A percentile compares a stretch with the other conserved stretches of the same genome.
phyloP scores from a whole-genome alignment of 2,113 vertebrate genomes.

The Gallinago undulata region DNA sequence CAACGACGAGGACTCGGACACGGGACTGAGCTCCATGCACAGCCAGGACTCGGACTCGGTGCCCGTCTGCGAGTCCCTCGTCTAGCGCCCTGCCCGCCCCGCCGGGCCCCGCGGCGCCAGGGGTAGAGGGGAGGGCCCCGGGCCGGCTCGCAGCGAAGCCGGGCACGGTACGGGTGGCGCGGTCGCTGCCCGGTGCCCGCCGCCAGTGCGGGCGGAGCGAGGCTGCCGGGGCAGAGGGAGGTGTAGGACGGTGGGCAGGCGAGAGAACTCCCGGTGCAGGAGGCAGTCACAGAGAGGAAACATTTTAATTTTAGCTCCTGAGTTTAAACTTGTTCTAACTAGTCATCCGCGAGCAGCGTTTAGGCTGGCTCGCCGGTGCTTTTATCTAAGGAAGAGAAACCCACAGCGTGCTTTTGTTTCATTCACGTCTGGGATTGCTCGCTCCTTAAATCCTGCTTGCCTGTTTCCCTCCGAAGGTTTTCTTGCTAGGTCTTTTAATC shows the following conservation, averaged over 20 bases:
- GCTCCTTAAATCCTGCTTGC: background rate
- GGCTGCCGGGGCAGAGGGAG: background rate
- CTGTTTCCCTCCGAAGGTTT: slow-evolving; percentile 8
- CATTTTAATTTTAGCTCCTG: slow-evolving; percentile 53
- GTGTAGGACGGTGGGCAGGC: background rate
- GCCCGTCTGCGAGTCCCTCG: slow-evolving; percentile 88
- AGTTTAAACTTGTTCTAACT: slow-evolving; percentile 61
- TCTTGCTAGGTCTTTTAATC: background rate
- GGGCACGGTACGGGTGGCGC: background rate
- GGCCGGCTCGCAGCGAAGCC: background rate
- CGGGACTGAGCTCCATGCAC: slow-evolving; percentile 94
- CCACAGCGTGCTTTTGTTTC: slow-evolving; percentile 35
- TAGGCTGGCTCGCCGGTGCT: slow-evolving; percentile 20
- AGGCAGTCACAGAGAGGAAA: slow-evolving; percentile 37
- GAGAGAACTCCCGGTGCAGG: background rate
- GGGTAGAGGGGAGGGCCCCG: background rate
- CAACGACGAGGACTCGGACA: slow-evolving; percentile 94
- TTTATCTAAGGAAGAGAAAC: slow-evolving; percentile 40
- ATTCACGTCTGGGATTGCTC: slow-evolving; percentile 10
- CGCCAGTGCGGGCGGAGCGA: background rate
- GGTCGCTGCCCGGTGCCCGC: background rate
- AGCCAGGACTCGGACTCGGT: slow-evolving; percentile 92
- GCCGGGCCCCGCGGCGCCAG: background rate
- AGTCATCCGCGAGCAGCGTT: slow-evolving; percentile 16
- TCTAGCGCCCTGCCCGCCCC: slow-evolving; percentile 65